These are phyloP conservation scores for Nezara viridula DNA, from an alignment of 2,888 invertebrate species.

Conservation along the genomic window DNA sequence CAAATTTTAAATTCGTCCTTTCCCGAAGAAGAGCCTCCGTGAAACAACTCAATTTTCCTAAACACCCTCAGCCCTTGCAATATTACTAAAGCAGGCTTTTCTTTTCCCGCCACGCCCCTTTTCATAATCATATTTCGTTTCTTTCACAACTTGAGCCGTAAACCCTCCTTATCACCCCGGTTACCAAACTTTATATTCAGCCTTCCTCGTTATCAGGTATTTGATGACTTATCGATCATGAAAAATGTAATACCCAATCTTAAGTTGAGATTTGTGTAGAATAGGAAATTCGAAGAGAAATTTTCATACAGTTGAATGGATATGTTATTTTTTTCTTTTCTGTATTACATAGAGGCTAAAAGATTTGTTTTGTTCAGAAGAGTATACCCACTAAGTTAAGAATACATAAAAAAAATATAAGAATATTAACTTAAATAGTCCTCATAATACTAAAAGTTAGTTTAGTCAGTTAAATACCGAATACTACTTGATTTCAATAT, in stretches of 20 bases:
- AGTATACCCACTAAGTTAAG: too few species aligned
- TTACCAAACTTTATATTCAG: constrained; percentile 15
- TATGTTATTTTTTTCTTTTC: not conserved
- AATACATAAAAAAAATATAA: too few species aligned
- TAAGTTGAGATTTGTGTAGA: not conserved
- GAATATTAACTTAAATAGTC: too few species aligned
- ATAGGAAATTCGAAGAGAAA: not conserved
- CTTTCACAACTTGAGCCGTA: constrained; percentile 13
- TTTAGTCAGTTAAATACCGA: too few species aligned
- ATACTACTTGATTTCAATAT: too few species aligned
- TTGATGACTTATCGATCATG: constrained; percentile 29
- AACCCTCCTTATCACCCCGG: not conserved
- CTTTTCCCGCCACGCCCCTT: constrained; percentile 1
- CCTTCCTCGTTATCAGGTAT: not conserved
- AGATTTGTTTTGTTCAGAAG: too few species aligned
- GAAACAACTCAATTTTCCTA: constrained; percentile 37
- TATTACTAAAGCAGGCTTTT: constrained; percentile 43
- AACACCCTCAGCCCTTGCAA: not conserved
- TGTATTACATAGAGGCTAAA: not conserved
- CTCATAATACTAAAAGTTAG: too few species aligned
- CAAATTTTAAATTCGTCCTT: constrained; percentile 34
- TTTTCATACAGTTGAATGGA: not conserved
- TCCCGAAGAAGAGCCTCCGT: not conserved
- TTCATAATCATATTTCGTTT: constrained; percentile 37
- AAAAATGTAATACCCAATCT: not conserved